Conservation (phyloP, 2,888 invertebrate species). For the Zootermopsis nevadensis region DNA sequence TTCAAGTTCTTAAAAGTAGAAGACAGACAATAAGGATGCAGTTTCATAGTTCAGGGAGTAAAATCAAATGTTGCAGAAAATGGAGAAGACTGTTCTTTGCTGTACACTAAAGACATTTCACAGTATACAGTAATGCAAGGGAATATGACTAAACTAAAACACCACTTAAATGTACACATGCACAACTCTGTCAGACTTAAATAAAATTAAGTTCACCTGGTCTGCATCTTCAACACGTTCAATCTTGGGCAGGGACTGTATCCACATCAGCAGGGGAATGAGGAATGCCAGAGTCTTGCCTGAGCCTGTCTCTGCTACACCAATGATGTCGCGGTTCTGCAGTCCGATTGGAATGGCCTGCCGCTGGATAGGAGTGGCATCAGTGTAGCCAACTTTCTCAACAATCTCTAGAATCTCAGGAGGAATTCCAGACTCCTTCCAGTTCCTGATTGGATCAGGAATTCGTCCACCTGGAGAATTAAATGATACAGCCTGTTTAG, state of each 20-base stretch:
- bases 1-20: no score
- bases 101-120: no score
- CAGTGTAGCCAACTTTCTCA: conserved; percentile 94
- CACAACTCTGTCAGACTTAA: no score
- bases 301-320: conserved; percentile 98
- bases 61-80: no score
- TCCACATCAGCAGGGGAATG: conserved; percentile 97
- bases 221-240: conserved; percentile 91
- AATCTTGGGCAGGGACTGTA: conserved; percentile 96
- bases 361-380: conserved; percentile 98
- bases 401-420: conserved; percentile 94
- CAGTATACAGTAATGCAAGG: no score
- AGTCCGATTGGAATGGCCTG: conserved; percentile 98
- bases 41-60: no score
- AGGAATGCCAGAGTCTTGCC: conserved; percentile 99
- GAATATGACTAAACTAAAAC: no score
- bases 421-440: conserved; percentile 94
- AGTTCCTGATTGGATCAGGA: conserved; percentile 94
- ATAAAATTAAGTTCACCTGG: conserved; percentile 63
- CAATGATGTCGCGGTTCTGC: conserved; percentile 94
- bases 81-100: no score
- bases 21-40: no score
- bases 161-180: no score
- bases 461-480: conserved; percentile 83
- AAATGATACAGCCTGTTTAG: neutral